A percentile compares a stretch with the other conserved stretches of the same genome.
These are phyloP conservation scores for Hypselothyrea guttata DNA, from an alignment of 2,888 invertebrate genomes.

Conservation along the genomic window DNA sequence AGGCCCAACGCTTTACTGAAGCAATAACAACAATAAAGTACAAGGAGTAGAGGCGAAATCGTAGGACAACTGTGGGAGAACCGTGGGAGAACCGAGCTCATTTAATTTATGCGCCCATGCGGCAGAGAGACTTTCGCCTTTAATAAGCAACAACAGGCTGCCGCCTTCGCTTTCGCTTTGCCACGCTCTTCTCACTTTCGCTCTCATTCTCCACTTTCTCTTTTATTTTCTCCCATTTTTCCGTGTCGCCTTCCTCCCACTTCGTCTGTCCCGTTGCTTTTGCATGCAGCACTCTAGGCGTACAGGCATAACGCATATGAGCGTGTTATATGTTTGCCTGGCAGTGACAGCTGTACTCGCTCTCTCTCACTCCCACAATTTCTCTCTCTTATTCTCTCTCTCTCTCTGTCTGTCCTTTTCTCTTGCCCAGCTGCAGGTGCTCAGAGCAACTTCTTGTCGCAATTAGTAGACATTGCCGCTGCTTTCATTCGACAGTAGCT, in stretches of 20 bases:
- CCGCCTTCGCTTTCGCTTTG: background rate
- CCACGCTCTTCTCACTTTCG: too few species aligned
- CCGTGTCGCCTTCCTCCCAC: too few species aligned
- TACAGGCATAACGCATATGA: background rate
- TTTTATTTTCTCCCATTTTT: too few species aligned
- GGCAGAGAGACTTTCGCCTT: slow-evolving; percentile 49
- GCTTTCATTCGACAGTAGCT: background rate
- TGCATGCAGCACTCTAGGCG: background rate
- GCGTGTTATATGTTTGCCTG: slow-evolving; percentile 15
- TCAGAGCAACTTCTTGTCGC: slow-evolving; percentile 21
- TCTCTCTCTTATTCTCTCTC: too few species aligned
- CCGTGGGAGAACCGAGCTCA: slow-evolving; percentile 18
- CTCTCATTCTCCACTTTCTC: too few species aligned
- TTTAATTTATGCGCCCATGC: slow-evolving; percentile 63
- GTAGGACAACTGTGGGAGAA: too few species aligned
- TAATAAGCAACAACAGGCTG: slow-evolving; percentile 57
- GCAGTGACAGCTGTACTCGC: slow-evolving; percentile 24
- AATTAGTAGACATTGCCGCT: slow-evolving; percentile 46
- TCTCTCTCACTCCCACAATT: too few species aligned
- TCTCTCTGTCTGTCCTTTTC: too few species aligned
- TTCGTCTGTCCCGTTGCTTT: too few species aligned
- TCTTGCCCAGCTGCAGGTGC: background rate
- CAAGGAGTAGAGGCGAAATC: too few species aligned
- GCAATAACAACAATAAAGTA: slow-evolving; percentile 21
- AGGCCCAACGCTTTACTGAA: slow-evolving; percentile 14